phyloP scores from a whole-genome alignment of 1,140 invertebrate genomes.

The Maniola jurtina region DNA sequence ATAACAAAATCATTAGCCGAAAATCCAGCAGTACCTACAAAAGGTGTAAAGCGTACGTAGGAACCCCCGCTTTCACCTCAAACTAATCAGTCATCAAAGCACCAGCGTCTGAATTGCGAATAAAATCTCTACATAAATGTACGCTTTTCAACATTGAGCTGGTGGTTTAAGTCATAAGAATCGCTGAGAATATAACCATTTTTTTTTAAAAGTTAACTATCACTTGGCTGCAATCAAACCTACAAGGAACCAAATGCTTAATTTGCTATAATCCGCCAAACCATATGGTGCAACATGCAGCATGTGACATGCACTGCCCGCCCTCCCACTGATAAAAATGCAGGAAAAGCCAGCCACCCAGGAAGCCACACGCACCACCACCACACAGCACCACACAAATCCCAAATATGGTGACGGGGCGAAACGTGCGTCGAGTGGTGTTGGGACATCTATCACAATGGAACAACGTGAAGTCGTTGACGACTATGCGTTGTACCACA shows the following conservation, averaged over 20 bases:
- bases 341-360: too few species aligned
- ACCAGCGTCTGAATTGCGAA: conserved; percentile 39
- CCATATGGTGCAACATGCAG: too few species aligned
- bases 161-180: conserved; percentile 28
- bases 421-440: background rate
- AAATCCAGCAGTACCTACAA: background rate
- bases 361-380: too few species aligned
- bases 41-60: background rate
- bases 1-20: background rate
- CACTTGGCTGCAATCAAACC: too few species aligned
- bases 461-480: background rate
- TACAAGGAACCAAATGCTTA: too few species aligned
- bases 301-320: too few species aligned
- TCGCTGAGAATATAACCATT: background rate
- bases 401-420: too few species aligned
- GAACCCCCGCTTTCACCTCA: conserved; percentile 42
- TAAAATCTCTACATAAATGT: conserved; percentile 45
- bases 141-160: conserved; percentile 24
- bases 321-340: too few species aligned
- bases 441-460: too few species aligned
- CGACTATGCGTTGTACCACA: conserved; percentile 26
- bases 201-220: background rate
- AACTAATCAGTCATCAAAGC: conserved; percentile 54
- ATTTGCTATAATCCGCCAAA: too few species aligned
- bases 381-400: too few species aligned